Evolutionary conservation across 2,113 vertebrate species (phyloP), one percentile per base, ranked within the genome.

Genomic region (Hirundichthys speculiger): DNA sequence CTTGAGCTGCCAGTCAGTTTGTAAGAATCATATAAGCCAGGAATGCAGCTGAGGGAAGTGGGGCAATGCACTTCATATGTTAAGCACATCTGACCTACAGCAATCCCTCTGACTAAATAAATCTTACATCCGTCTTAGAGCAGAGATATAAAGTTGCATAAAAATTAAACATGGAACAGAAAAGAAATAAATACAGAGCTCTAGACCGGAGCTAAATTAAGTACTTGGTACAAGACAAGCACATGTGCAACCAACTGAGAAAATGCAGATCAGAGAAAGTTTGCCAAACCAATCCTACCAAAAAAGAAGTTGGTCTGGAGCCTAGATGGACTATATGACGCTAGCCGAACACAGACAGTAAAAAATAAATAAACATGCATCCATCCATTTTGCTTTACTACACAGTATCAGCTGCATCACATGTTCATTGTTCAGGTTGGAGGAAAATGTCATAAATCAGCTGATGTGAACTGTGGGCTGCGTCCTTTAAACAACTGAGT

Each of bases 1-100:
- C 63, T 79, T 78, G 43, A 79, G 69, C 58, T 78, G 42, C 65
- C 63, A 64, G 64, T 81, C 65, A 64, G 64, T 81, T 62, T 57
- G 57, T 77, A 70, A 20, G 53, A 80, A 71, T 73, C 72, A 72
- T 69, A 65, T 55, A 72, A 62, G 5, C 42, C 13, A n/a, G 57
- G 51, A 79, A 67, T 30, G 47, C 43, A 55, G 47, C 60, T 57
- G 75, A 68, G 58, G 61, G 54, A 77, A 30, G 22, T 22, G 48
- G 63, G 50, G 54, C 43, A 59, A 42, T 63, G 56, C 40, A 42
- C 48, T 75, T 75, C 52, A 75, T 48, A 41, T 50, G 40, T 50
- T 77, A 76, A 83, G 54, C 19, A 77, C 66, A 66, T 82, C 70
- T 54, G 55, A 76, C 48, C 41, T 49, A 48, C 69, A 54, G 18